Base-by-base conservation (phyloP, 2,113 vertebrate species). In the Hemiprocne comata region DNA sequence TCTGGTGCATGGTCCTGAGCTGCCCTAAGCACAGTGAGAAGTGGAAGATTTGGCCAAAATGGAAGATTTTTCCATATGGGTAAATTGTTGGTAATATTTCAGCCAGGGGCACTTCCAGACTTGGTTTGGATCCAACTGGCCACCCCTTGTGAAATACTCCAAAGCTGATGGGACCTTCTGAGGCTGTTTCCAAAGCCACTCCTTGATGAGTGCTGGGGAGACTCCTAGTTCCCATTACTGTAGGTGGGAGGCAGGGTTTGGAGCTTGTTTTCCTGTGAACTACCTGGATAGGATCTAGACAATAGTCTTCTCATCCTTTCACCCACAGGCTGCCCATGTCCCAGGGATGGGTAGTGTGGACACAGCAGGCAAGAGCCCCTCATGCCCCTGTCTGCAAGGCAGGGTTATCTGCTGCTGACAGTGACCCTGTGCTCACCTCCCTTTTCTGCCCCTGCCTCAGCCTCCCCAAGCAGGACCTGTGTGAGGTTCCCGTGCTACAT, bases 1-100 rank as follows among this genome's bases (percentile, higher is more conserved):
- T 69, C 36, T 2, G 0, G 16, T 55, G 28, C 10, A 0, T 2
- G 7, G 21, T 31, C 42, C n/a, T 34, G 34, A 74, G 42, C 76
- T 64, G 36, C 33, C 33, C 36, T 24, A 44, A 84, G 67, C 31
- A 50, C 69, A n/a, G 77, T 0, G 31, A 36, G 78, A 54, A 60
- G 31, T 24, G n/a, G 42, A 42, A n/a, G 31, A 62, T 62, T 50
- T 34, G 10, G 24, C 33, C 17, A 69, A 75, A 74, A 53, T 6
- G 11, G 44, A 54, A 65, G 72, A n/a, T 53, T 69, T 70, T 70
- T 53, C 28, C 51, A 70, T 58, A 53, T 21, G 29, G 21, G 11
- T 20, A 60, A 31, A 15, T 53, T 25, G 12, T 18, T 20, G 51
- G 15, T 54, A 42, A 5, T 42, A 10, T 44, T 66, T 72, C 40